Percentiles rank a stretch among this genome's conserved stretches.
Conservation (phyloP, 2,113 vertebrate genomes). For the Peromyscus polionotus region DNA sequence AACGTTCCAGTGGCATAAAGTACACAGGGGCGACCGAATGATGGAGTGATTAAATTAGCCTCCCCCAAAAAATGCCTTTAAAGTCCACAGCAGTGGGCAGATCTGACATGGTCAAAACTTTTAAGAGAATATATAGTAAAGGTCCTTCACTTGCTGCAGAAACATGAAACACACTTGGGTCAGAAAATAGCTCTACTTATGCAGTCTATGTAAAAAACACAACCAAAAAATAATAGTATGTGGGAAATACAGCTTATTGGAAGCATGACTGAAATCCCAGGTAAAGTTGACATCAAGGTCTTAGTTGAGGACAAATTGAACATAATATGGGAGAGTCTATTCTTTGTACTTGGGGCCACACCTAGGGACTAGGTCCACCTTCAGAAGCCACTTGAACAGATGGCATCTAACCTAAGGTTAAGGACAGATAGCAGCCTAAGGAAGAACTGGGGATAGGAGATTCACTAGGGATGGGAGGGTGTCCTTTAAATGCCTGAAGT, state of each 20-base stretch:
- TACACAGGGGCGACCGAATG: background rate
- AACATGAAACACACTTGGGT: background rate
- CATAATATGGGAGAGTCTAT: background rate
- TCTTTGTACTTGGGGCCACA: background rate
- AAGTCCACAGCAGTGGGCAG: background rate
- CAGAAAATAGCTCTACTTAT: background rate
- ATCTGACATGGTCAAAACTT: background rate
- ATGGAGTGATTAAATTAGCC: background rate
- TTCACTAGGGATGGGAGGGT: background rate
- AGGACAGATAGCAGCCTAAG: background rate
- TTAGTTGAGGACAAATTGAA: background rate
- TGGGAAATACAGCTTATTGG: no score
- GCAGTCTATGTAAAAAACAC: background rate
- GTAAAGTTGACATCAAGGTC: background rate
- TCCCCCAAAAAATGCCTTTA: background rate
- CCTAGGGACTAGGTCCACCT: background rate
- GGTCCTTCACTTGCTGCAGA: conserved; percentile 15
- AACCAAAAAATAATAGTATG: background rate
- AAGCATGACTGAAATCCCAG: background rate
- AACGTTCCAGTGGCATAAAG: background rate
- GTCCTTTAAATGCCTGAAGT: background rate
- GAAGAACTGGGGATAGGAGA: background rate
- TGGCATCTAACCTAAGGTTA: background rate
- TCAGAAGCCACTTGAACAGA: background rate
- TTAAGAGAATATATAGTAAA: background rate